Percentiles rank a stretch among this genome's conserved stretches.
Evolutionary conservation across 2,888 invertebrate genomes (phyloP).

Genomic region (Emmelina monodactyla): DNA sequence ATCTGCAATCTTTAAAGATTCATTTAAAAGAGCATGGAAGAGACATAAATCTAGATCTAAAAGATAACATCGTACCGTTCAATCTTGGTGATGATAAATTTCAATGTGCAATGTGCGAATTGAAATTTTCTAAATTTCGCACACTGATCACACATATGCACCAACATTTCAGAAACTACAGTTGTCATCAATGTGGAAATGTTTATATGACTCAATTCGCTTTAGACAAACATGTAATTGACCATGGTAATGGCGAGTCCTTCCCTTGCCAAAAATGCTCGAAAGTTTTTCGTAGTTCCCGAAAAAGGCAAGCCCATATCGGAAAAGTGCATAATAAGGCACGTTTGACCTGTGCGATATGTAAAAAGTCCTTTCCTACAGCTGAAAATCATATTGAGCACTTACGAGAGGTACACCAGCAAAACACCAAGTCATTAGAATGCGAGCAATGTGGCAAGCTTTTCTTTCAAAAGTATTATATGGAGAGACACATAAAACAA

Average conservation of each 20-base stretch:
- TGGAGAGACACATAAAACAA: slow-evolving; percentile 35
- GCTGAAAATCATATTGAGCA: slow-evolving; percentile 44
- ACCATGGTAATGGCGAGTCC: no score
- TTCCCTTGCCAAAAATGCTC: slow-evolving; percentile 44
- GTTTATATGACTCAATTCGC: no score
- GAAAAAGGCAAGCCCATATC: slow-evolving; percentile 33
- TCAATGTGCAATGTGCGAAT: slow-evolving; percentile 40
- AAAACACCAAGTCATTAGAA: slow-evolving; percentile 25
- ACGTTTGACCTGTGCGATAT: slow-evolving; percentile 35
- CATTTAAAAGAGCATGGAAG: slow-evolving; percentile 38
- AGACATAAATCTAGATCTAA: slow-evolving; percentile 23
- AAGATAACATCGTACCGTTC: slow-evolving; percentile 44
- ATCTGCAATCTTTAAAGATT: slow-evolving; percentile 27
- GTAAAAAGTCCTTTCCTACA: slow-evolving; percentile 42
- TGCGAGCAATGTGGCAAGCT: slow-evolving; percentile 42
- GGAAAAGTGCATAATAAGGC: slow-evolving; percentile 40
- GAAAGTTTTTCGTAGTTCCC: slow-evolving; percentile 37
- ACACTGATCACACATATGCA: slow-evolving; percentile 46
- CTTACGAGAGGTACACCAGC: slow-evolving; percentile 37
- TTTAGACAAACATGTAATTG: no score
- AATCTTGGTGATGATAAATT: slow-evolving; percentile 31
- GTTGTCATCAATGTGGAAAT: slow-evolving; percentile 44
- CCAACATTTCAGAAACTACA: slow-evolving; percentile 44
- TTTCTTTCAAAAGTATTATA: slow-evolving; percentile 40
- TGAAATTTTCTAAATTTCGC: slow-evolving; percentile 31